Percentiles rank a stretch among this genome's conserved stretches.
phyloP scores from a whole-genome alignment of 2,113 vertebrate genomes.

The Saguinus midas region DNA sequence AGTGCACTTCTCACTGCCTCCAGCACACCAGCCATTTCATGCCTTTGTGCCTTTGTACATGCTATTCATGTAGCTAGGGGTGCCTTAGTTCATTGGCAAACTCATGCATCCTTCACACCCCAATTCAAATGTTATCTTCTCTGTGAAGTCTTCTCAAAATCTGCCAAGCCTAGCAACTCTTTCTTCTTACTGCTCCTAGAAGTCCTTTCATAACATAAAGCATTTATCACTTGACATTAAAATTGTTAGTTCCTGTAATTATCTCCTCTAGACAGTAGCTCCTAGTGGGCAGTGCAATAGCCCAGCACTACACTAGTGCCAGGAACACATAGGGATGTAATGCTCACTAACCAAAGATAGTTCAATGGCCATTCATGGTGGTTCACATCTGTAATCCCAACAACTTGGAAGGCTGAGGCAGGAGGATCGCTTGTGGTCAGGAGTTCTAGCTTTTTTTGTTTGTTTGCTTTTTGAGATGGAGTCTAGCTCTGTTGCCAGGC shows the following conservation, averaged over 20 bases:
- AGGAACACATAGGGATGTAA: neutral
- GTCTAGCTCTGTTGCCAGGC: no score
- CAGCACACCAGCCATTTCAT: neutral
- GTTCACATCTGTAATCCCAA: no score
- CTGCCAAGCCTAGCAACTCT: neutral
- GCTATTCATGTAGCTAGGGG: neutral
- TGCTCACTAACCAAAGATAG: neutral
- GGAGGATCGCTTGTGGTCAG: no score
- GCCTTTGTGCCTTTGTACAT: neutral
- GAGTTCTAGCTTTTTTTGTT: no score
- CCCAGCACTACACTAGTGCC: no score
- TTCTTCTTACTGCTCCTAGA: neutral
- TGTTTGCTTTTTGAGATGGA: no score
- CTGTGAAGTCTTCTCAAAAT: neutral
- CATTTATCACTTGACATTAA: neutral
- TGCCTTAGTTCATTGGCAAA: neutral
- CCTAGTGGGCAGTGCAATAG: neutral
- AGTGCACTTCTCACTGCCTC: neutral
- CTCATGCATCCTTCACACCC: neutral
- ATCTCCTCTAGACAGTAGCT: neutral
- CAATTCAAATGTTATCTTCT: neutral
- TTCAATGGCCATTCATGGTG: neutral
- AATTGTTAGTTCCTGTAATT: neutral
- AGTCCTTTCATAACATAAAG: neutral
- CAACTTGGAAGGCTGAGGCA: no score